A percentile compares a stretch with the other conserved stretches of the same genome.
These are phyloP conservation scores for Hirtodrosophila duncani DNA, from an alignment of 2,888 invertebrate genomes.

Conservation along the genomic window DNA sequence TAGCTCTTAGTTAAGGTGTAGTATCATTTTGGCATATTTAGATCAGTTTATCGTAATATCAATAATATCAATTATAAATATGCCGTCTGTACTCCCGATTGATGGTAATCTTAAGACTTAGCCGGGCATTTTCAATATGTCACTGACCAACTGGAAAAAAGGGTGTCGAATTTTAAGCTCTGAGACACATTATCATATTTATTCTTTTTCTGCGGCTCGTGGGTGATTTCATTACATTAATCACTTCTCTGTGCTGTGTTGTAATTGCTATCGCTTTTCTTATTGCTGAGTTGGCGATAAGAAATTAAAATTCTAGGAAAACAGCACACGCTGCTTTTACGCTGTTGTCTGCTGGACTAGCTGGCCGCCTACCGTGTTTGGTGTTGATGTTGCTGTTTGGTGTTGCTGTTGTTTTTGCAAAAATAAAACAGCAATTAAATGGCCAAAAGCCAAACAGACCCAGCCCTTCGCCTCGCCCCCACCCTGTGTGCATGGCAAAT, in stretches of 20 bases:
- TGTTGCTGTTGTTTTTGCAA: conserved; percentile 39
- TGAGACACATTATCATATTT: neutral
- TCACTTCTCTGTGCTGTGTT: conserved; percentile 56
- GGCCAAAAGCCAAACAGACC: conserved; percentile 61
- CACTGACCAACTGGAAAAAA: too few species aligned
- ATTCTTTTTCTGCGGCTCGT: conserved; percentile 23
- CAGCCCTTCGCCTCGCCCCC: neutral
- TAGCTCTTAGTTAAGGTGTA: too few species aligned
- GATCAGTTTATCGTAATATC: too few species aligned
- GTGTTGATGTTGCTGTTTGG: conserved; percentile 17
- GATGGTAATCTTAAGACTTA: too few species aligned
- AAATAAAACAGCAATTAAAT: conserved; percentile 72
- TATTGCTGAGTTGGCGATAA: conserved; percentile 31
- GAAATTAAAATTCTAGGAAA: conserved; percentile 15
- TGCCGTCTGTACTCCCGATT: too few species aligned
- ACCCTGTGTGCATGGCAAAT: conserved; percentile 61
- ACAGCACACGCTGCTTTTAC: conserved; percentile 2
- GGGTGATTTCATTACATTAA: conserved; percentile 56
- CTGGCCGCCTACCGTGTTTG: too few species aligned
- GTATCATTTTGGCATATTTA: too few species aligned
- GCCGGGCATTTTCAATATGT: too few species aligned
- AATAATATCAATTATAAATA: too few species aligned
- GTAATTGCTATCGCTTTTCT: conserved; percentile 30
- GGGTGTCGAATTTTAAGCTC: neutral
- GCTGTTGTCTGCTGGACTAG: too few species aligned